Evolutionary conservation across 2,797 vertebrate species (phyloP), one percentile per base, ranked within the genome.

Genomic region (Scolopax bukidnonensis): DNA sequence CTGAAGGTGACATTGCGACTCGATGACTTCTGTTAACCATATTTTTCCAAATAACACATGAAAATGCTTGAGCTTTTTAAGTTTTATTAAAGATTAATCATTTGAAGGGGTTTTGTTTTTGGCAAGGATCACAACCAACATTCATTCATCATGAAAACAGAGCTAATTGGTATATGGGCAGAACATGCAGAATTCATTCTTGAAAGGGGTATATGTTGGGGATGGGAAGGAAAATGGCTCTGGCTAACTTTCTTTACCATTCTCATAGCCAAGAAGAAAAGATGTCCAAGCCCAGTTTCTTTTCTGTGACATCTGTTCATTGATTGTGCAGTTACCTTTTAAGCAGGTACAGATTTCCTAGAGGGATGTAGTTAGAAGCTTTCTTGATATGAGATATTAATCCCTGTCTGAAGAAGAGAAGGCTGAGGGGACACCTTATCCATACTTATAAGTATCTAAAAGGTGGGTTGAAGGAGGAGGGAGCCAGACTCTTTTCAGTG

Each of bases 11-110:
- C 1, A 0, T 74, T 92, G 64, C 0, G 2, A 67, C 40, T 86
- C 1, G 0, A 36, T 78, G 25, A 71, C 47, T 93, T 94, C 86
- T 79, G 20, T 82, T 86, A 91, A 70, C 19, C 18, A 18, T 77
- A 88, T 85, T 93, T 95, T 94, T 83, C 43, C 47, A 73, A 68
- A 91, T 73, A 86, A 40, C 5, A 9, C 17, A 24, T 32, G 36
- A 82, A 59, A 75, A 69, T 61, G 9, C 11, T 53, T 41, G 30
- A 48, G 11, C 4, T 41, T 79, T 95, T 84, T 71, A 84, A 88
- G 53, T 84, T 91, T 95, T 84, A 65, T 89, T 91, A 74, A 95
- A 87, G 45, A 83, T 65, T 87, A 83, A 77, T 81, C 14, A 61
- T 59, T 79, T 53, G 11, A 85, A 74, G 10, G 33, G 19, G 4